A percentile compares a stretch with the other conserved stretches of the same genome.
phyloP scores from a whole-genome alignment of 2,113 vertebrate species.

The Pygoscelis adeliae region DNA sequence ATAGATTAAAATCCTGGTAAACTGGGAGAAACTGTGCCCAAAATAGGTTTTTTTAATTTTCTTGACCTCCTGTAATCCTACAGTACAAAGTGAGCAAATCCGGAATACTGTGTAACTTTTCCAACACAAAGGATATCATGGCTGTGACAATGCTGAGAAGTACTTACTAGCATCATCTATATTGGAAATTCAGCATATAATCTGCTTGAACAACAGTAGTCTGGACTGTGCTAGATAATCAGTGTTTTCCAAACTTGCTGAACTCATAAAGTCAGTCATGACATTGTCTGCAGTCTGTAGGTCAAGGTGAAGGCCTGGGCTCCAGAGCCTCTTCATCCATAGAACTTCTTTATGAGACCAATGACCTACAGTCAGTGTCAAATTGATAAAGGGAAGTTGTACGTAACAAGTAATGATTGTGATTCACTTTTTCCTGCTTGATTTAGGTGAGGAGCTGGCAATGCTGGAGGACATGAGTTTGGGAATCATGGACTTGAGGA shows the following conservation, averaged over 20 bases:
- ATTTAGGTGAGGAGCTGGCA: slow-evolving; percentile 90
- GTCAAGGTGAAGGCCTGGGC: not conserved
- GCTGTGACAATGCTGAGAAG: not conserved
- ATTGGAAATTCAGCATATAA: not conserved
- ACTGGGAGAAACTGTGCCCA: not conserved
- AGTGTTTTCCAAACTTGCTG: not conserved
- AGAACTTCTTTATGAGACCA: not conserved
- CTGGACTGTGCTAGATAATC: not conserved
- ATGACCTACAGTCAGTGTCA: not conserved
- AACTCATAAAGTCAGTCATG: not conserved
- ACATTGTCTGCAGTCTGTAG: not conserved
- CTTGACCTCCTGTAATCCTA: not conserved
- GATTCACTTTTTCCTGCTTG: not conserved
- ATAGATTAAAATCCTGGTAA: not conserved
- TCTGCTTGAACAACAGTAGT: not conserved
- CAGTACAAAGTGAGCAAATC: not conserved
- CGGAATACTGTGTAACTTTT: not conserved
- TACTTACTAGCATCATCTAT: not conserved
- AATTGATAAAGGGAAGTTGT: not conserved
- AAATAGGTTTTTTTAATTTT: not conserved
- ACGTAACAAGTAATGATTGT: not conserved
- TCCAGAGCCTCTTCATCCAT: not conserved
- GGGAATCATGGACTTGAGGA: slow-evolving; percentile 94
- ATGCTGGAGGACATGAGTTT: slow-evolving; percentile 99
- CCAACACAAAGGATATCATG: not conserved